phyloP scores from a whole-genome alignment of 2,113 vertebrate genomes.

The Gorilla gorilla region DNA sequence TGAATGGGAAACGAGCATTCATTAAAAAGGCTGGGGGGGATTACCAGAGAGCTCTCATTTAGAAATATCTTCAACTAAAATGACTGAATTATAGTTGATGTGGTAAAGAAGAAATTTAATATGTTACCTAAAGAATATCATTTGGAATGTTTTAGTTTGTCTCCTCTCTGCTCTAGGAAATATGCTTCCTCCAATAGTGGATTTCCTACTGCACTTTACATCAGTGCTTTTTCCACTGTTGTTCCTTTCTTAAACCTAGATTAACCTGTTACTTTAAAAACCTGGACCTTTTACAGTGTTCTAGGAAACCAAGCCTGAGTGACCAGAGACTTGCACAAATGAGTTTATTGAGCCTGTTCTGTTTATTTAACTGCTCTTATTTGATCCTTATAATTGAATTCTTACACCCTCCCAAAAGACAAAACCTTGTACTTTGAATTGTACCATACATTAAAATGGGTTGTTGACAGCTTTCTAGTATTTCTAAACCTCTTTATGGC shows the following conservation, averaged over 20 bases:
- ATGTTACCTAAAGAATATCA: slow-evolving; percentile 23
- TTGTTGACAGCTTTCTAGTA: not conserved
- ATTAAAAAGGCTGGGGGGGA: slow-evolving; percentile 38
- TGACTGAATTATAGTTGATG: slow-evolving; percentile 7
- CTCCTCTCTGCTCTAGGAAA: slow-evolving; percentile 45
- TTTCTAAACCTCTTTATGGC: not conserved
- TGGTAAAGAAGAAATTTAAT: slow-evolving; percentile 37
- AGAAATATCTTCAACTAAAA: slow-evolving; percentile 48
- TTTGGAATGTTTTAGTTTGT: not conserved
- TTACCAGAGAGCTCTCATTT: slow-evolving; percentile 43
- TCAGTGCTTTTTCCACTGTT: slow-evolving; percentile 16
- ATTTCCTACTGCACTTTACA: slow-evolving; percentile 38
- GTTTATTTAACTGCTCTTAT: not conserved
- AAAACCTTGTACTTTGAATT: not conserved
- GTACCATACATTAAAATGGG: not conserved
- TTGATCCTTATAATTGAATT: slow-evolving; percentile 47
- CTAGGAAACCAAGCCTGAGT: slow-evolving; percentile 58
- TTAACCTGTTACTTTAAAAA: slow-evolving; percentile 73
- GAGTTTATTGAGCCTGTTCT: not conserved
- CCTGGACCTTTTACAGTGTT: not conserved
- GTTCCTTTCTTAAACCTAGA: slow-evolving; percentile 66
- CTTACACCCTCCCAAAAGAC: not conserved
- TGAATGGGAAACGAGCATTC: slow-evolving; percentile 43
- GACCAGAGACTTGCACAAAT: slow-evolving; percentile 1
- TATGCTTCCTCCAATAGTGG: not conserved